A percentile compares a stretch with the other conserved stretches of the same genome.
These are phyloP conservation scores for Pseudoips prasinana DNA, from an alignment of 2,888 invertebrate genomes.

Conservation along the genomic window DNA sequence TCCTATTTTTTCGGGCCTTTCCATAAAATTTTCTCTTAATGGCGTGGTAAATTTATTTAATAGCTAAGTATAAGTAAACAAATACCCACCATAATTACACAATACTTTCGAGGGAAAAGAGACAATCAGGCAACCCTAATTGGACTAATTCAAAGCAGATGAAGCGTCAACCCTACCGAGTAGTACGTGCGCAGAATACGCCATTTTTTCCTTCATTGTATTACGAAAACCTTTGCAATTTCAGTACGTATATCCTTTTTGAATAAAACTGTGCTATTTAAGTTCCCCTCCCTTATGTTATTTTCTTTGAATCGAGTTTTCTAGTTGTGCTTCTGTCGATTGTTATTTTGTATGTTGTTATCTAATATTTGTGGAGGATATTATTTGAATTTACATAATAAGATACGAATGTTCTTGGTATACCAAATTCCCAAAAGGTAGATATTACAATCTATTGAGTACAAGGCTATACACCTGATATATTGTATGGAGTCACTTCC, in stretches of 20 bases:
- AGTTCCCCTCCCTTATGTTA: constrained; percentile 12
- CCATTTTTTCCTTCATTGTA: constrained; percentile 23
- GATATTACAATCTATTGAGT: too few relatives aligned
- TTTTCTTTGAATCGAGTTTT: constrained; percentile 17
- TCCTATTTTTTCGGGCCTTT: too few relatives aligned
- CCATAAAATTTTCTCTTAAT: too few relatives aligned
- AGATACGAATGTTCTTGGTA: too few relatives aligned
- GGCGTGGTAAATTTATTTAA: too few relatives aligned
- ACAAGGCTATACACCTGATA: too few relatives aligned
- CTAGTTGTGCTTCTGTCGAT: constrained; percentile 8
- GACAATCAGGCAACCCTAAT: constrained; percentile 15
- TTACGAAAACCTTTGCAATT: constrained; percentile 20
- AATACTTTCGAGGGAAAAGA: constrained; percentile 6
- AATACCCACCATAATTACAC: too few relatives aligned
- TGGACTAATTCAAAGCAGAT: constrained; percentile 25
- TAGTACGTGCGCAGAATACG: constrained; percentile 30
- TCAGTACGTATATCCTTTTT: constrained; percentile 20
- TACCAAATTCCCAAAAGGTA: too few relatives aligned
- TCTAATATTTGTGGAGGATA: too few relatives aligned
- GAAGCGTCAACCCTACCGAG: constrained; percentile 20
- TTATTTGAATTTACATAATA: too few relatives aligned
- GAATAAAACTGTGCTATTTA: constrained; percentile 25
- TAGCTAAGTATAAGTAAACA: too few relatives aligned
- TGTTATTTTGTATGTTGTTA: constrained; percentile 9
- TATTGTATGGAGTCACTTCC: too few relatives aligned